Percentiles rank a stretch among this genome's conserved stretches.
These are phyloP conservation scores for Pseudomyrmex cubaensis DNA, from an alignment of 1,140 invertebrate species.

Conservation along the genomic window DNA sequence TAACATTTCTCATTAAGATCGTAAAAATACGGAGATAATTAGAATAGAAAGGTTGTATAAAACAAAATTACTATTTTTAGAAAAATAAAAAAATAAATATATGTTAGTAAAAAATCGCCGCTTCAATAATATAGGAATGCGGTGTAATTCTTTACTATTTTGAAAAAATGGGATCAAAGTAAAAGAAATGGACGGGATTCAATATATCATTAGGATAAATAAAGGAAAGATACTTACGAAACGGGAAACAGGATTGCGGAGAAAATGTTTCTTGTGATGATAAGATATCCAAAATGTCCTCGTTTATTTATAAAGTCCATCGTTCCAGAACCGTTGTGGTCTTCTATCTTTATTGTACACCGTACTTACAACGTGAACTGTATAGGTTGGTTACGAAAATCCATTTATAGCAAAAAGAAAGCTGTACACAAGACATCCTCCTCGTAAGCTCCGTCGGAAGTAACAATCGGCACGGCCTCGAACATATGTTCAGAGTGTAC, in stretches of 20 bases:
- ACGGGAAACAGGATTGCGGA: neutral
- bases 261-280: neutral
- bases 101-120: no score
- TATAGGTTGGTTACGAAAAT: conserved; percentile 45
- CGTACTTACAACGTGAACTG: conserved; percentile 77
- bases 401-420: conserved; percentile 33
- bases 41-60: no score
- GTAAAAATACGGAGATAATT: no score
- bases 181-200: no score
- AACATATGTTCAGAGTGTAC: conserved; percentile 13
- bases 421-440: conserved; percentile 11
- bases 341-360: conserved; percentile 77
- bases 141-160: neutral
- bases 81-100: neutral
- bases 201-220: neutral
- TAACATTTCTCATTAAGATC: no score
- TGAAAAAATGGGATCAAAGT: no score
- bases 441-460: conserved; percentile 2
- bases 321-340: conserved; percentile 11
- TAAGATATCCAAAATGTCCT: conserved; percentile 28
- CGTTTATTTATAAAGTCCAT: conserved; percentile 70
- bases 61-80: conserved; percentile 1
- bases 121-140: neutral
- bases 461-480: conserved; percentile 16
- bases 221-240: conserved; percentile 23